Conservation (phyloP, 1,140 invertebrate species). For the Drosophila kohkoa region DNA sequence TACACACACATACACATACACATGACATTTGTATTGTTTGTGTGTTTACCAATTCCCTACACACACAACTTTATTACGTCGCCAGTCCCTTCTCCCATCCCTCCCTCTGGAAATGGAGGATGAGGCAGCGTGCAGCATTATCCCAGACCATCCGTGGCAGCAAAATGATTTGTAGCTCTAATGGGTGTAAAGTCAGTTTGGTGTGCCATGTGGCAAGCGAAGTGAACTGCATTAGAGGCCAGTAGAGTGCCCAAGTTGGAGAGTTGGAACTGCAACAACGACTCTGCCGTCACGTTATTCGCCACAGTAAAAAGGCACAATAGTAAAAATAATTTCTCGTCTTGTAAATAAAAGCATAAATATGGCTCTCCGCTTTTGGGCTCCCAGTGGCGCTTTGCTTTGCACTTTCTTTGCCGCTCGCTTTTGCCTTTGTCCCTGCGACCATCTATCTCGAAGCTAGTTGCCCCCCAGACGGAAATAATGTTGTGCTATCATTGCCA, state of each 20-base stretch:
- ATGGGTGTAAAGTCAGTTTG: constrained; percentile 53
- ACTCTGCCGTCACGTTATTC: constrained; percentile 56
- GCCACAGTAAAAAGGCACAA: constrained; percentile 46
- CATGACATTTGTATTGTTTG: constrained; percentile 36
- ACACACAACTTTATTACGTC: constrained; percentile 62
- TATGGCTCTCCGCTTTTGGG: constrained; percentile 24
- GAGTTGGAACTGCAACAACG: constrained; percentile 2
- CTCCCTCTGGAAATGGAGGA: no score
- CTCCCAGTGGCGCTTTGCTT: constrained; percentile 35
- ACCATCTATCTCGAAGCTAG: constrained; percentile 29
- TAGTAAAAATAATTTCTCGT: constrained; percentile 63
- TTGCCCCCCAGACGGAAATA: constrained; percentile 74
- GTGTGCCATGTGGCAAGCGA: constrained; percentile 46
- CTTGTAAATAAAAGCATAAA: constrained; percentile 69
- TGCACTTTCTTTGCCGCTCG: constrained; percentile 39
- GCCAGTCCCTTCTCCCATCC: constrained; percentile 39
- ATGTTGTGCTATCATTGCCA: constrained; percentile 66
- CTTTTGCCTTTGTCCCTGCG: constrained; percentile 1
- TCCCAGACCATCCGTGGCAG: constrained; percentile 51
- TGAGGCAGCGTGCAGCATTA: constrained; percentile 30
- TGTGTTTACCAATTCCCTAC: constrained; percentile 27
- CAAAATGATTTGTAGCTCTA: constrained; percentile 79
- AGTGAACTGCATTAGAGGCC: constrained; percentile 44
- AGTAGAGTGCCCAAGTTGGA: constrained; percentile 15
- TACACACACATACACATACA: constrained; percentile 14